Base-by-base conservation (phyloP, 2,888 invertebrate genomes). In the Conistra vaccinii region DNA sequence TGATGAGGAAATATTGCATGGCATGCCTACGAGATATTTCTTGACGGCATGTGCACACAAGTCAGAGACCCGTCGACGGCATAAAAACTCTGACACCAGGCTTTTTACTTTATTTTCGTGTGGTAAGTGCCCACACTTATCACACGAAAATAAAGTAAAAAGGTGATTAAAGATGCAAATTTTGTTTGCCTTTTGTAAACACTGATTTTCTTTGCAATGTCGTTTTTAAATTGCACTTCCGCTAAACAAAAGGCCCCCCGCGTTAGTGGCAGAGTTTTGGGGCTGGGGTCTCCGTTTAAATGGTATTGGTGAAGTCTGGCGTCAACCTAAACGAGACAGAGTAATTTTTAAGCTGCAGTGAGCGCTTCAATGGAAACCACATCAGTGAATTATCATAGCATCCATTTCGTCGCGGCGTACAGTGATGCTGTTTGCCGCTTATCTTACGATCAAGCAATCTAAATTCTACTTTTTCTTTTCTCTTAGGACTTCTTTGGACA, bases 401-500 rank as follows among this genome's bases (percentile, higher is more conserved):
- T 4, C 9, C 14, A 9, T 60, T 14, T 35, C 9, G 2, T 10
- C 9, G 35, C 2, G 9, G 2, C 10, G 10, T 62, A 17, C 39
- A 26, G 20, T 42, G 26, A 42, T 60, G 0, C 12, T 45, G 3
- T 14, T 10, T 20, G 32, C 20, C 26, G 23, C 7, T 7, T 17
- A n/a, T 45, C 1, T 2, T 3, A 61, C 17, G 32, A 32, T 51
- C 32, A 20, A 32, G 17, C 6, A 17, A 32, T 35, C 23, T 6
- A 32, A 53, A 51, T 17, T n/a, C n/a, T n/a, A 17, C 0, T 5
- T 26, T 26, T 60, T 45, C 42, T 39, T 60, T 58, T 51, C 1
- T 61, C 55, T 2, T 69, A 99, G 99, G 98, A 91, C 97, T 98
- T 88, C 95, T 99, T 53, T 99, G 99, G 99, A 99, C 99, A 0